A percentile compares a stretch with the other conserved stretches of the same genome.
Evolutionary conservation across 1,140 invertebrate genomes (phyloP).

Genomic region (Drosophila dunni): DNA sequence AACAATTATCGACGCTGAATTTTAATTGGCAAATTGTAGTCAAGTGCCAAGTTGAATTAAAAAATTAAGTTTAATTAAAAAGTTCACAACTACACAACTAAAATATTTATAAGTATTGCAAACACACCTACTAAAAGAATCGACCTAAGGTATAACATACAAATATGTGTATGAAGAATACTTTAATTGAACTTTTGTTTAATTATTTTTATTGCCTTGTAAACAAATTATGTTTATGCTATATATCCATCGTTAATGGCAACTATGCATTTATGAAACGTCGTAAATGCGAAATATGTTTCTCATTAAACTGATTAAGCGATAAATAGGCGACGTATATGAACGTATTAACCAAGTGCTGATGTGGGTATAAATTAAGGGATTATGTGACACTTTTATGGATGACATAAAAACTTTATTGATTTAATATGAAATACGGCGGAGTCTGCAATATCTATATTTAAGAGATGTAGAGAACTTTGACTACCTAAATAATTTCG

Average conservation of each 20-base stretch:
- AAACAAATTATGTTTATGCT: slow-evolving; percentile 41
- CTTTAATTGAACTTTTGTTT: no score
- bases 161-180: no score
- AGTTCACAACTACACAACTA: no score
- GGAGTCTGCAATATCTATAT: slow-evolving; percentile 2
- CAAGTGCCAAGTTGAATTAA: not conserved
- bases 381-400: slow-evolving; percentile 66
- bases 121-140: no score
- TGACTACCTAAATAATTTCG: not conserved
- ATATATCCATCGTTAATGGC: slow-evolving; percentile 16
- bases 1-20: slow-evolving; percentile 41
- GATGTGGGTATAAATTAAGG: slow-evolving; percentile 47
- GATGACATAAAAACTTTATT: slow-evolving; percentile 58
- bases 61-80: no score
- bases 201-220: slow-evolving; percentile 9
- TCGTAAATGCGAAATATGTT: slow-evolving; percentile 63
- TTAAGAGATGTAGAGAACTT: slow-evolving; percentile 4
- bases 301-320: slow-evolving; percentile 67
- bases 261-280: slow-evolving; percentile 40
- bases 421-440: slow-evolving; percentile 29
- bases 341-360: slow-evolving; percentile 32
- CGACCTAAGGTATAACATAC: no score
- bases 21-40: slow-evolving; percentile 8
- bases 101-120: no score
- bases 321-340: slow-evolving; percentile 61